Base-by-base conservation (phyloP, 2,113 vertebrate genomes). In the Hypocryptadius cinnamomeus region DNA sequence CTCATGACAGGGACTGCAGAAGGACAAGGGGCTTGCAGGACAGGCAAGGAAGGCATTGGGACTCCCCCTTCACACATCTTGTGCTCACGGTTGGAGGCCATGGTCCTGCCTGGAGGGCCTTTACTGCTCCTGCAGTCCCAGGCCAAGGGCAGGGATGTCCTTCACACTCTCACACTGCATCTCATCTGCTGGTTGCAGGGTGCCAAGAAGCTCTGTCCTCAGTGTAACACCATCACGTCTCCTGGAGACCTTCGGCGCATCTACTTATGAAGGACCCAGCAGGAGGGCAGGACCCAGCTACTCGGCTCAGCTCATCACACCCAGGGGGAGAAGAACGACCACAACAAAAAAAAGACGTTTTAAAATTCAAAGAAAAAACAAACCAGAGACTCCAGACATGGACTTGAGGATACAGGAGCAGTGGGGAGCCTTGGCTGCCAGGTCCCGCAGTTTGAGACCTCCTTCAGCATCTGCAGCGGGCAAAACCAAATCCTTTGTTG, bases 141-240 rank as follows among this genome's bases (percentile, higher is more conserved):
- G 57, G 63, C 71, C 19, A 7, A 40, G 27, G 51, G 50, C 47
- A 73, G 47, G 11, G 20, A 63, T 35, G 45, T 72, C 59, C 21
- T 51, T 27, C 60, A 0, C 8, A 8, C 17, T 91, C 66, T 92
- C 54, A 96, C 3, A 0, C 71, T 88, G 84, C 15, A 5, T 83
- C 88, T 84, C 25, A 0, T 85, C 24, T 93, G 71, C 85, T 13
- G 59, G 21, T 94, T 95, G 56, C 98, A 99, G 99, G 99, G 99
- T 87, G 99, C 99, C 97, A 99, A 99, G 98, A 99, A 99, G 97
- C 98, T 99, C 61, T 99, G 99, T 97, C 99, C 99, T 68, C 99
- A 99, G 98, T 99, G 99, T 96, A 99, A 99, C 98, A 99, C 99
- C 97, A 99, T 99, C 98, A 99, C 99, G 13, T 99, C 99, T 20